Evolutionary conservation across 2,797 vertebrate genomes (phyloP), one percentile per base, ranked within the genome.

Genomic region (Chaunax sp.): DNA sequence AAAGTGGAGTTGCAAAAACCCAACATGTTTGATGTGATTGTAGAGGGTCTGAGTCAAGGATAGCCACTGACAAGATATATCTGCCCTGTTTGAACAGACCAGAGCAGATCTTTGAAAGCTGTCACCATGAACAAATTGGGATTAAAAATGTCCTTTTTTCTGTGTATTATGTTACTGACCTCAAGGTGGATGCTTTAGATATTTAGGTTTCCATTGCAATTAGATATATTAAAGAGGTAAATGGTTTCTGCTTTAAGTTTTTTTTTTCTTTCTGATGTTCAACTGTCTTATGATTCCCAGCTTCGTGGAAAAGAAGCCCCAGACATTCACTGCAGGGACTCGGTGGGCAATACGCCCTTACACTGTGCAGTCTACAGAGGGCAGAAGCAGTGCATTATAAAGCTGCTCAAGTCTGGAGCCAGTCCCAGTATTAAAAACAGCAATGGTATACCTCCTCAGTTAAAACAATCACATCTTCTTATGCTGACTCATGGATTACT

Each of bases 301-400:
- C 91, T 98, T 76, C 92, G 92, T 87, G 91, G 77, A 51, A 90
- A 92, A 19, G 94, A 91, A 18, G 90, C 93, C 59, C 94, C 94
- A 41, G 88, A 95, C 61, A 89, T 97, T 60, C 94, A 97, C 82
- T 98, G 97, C 78, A 94, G 86, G 20, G 97, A 98, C 83, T 92
- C 92, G 13, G 84, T 96, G 85, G 96, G 96, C 56, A 97, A 98
- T 54, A 97, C 96, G 0, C 95, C 97, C 0, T 88, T 98, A 79
- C 97, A 98, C 69, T 95, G 96, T 85, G 95, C 96, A 7, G 94
- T 95, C 6, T 96, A 97, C 89, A 96, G 97, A 59, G 96, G 95
- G 75, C 96, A 97, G 82, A 95, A 95, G 70, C 93, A 94, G 19
- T 97, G 96, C 88, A 92, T 95, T 35, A 45, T 95, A 69, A 95